Evolutionary conservation across 2,797 vertebrate genomes (phyloP).

Genomic region (Characodon lateralis): DNA sequence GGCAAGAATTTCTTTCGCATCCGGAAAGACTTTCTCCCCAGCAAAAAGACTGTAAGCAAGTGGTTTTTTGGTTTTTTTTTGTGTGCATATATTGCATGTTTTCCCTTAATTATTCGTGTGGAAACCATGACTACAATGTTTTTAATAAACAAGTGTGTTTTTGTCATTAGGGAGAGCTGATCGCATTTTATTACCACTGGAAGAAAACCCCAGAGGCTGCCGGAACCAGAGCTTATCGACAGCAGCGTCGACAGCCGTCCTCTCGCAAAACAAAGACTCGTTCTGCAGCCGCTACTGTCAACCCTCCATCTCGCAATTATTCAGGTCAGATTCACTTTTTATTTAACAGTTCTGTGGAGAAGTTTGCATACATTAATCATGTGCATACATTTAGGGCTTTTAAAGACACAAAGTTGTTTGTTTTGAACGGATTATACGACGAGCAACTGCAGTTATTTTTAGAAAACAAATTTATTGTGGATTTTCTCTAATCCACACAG

Average conservation of each 20-base stretch:
- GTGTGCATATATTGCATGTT: background rate
- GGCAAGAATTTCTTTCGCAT: constrained; percentile 99
- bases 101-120: background rate
- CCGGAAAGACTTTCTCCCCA: constrained; percentile 95
- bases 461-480: background rate
- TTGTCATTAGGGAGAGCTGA: constrained; percentile 89
- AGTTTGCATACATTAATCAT: background rate
- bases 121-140: background rate
- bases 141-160: constrained; percentile 10
- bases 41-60: constrained; percentile 94
- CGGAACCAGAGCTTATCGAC: constrained; percentile 93
- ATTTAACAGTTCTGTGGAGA: background rate
- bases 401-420: background rate
- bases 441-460: background rate
- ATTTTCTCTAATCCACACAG: too few species aligned
- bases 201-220: constrained; percentile 98
- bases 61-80: constrained; percentile 4
- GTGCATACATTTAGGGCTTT: background rate
- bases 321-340: constrained; percentile 82
- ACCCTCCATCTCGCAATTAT: constrained; percentile 89
- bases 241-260: constrained; percentile 93
- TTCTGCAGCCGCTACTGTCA: constrained; percentile 88
- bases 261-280: constrained; percentile 97
- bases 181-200: constrained; percentile 99
- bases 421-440: background rate